Conservation (phyloP, 30 jellyfish, hydroid and myxozoan species). For the Catostylus mosaicus region DNA sequence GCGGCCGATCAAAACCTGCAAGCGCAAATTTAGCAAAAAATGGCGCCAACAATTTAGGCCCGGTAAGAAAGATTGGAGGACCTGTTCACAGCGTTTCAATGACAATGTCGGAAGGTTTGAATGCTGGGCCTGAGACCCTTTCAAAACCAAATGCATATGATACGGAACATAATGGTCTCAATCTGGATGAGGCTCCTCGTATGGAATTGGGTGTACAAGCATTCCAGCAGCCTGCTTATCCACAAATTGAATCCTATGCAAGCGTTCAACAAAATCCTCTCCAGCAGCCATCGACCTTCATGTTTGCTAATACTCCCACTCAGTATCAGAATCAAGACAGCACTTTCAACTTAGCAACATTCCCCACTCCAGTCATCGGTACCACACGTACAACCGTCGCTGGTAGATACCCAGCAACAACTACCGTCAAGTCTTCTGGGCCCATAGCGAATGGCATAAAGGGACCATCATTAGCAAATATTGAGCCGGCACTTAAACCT, state of each 20-base stretch:
- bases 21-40: not conserved
- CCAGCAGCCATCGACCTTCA: not conserved
- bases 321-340: not conserved
- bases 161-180: not conserved
- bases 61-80: not conserved
- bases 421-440: not conserved
- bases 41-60: not conserved
- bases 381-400: constrained; percentile 19
- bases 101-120: not conserved
- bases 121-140: not conserved
- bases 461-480: constrained; percentile 39
- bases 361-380: not conserved
- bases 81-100: not conserved
- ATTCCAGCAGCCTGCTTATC: not conserved
- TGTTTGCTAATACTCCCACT: not conserved
- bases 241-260: not conserved
- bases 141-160: not conserved
- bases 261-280: not conserved
- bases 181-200: not conserved
- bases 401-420: not conserved
- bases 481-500: not conserved
- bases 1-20: not conserved
- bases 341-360: not conserved
- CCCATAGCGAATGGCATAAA: not conserved
- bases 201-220: not conserved